A percentile compares a stretch with the other conserved stretches of the same genome.
These are phyloP conservation scores for Leptopilina boulardi DNA, from an alignment of 1,140 invertebrate species.

Conservation along the genomic window DNA sequence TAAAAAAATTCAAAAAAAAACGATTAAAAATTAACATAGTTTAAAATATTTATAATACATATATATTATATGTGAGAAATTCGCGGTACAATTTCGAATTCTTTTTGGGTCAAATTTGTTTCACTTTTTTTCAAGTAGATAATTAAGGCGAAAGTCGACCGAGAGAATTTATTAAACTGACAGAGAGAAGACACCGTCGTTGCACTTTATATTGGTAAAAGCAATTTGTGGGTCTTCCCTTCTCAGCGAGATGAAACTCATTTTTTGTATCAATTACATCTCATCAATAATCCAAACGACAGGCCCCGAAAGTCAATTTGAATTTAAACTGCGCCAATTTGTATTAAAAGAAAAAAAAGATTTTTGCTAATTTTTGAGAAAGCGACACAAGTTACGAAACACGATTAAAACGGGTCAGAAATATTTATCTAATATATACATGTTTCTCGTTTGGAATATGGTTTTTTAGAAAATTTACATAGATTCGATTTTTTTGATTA, in stretches of 20 bases:
- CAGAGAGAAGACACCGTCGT: conserved; percentile 15
- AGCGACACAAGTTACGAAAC: background rate
- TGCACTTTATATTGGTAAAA: conserved; percentile 33
- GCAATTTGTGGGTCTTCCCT: conserved; percentile 16
- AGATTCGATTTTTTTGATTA: background rate
- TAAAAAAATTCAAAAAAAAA: background rate
- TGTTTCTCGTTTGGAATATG: background rate
- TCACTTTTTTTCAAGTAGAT: conserved; percentile 26
- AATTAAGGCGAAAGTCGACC: conserved; percentile 32
- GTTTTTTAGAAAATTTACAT: background rate
- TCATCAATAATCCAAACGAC: conserved; percentile 13
- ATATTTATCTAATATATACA: background rate
- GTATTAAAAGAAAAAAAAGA: conserved; percentile 2
- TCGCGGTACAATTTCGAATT: background rate
- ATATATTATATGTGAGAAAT: background rate
- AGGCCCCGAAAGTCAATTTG: background rate
- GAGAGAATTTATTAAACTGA: conserved; percentile 28
- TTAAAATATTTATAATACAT: no score
- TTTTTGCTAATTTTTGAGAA: conserved; percentile 16
- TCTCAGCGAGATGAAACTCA: background rate
- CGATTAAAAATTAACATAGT: no score
- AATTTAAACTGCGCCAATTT: conserved; percentile 13
- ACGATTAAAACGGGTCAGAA: background rate
- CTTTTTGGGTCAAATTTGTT: conserved; percentile 33
- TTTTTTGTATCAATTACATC: conserved; percentile 29